Base-by-base conservation (phyloP, 2,797 vertebrate genomes). In the Gephyroberyx darwinii region DNA sequence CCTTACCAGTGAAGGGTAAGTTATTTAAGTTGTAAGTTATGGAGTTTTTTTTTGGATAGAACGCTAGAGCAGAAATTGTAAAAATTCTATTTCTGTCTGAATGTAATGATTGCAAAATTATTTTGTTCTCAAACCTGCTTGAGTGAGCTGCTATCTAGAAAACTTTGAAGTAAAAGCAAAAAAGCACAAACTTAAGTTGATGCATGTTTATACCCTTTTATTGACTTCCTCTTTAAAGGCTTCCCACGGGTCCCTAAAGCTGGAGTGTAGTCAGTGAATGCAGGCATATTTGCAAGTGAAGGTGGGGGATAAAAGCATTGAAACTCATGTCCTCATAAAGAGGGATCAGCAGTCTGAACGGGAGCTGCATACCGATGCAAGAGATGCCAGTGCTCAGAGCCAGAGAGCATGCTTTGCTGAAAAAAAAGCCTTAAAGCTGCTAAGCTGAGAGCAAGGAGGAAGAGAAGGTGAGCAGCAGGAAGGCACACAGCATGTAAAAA, bases 271-370 rank as follows among this genome's bases (percentile, higher is more conserved):
- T 90, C 84, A 74, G 82, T 81, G 88, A 92, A 91, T 88, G 86
- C 85, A 71, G 88, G 84, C 87, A 86, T 90, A 91, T 92, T 93
- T 92, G 88, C 89, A 89, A 89, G 85, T 69, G 88, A 90, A 91
- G 91, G 88, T 86, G 86, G 85, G 80, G 88, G 86, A 90, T 92
- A 91, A 92, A 92, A 93, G 90, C 87, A 74, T 82, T 84, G 87
- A 92, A 93, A 92, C 91, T 91, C 87, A 85, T 91, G 90, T 93
- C 92, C 92, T 93, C 87, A 90, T 93, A 92, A 93, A 93, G 92
- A 90, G 87, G 89, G 88, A 93, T 93, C 91, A 92, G 92, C 89
- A 84, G 75, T 84, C 73, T 47, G 86, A 78, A 90, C 88, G 77
- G 84, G 89, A 87, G 89, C 89, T 89, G 92, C 92, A 93, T 94